Evolutionary conservation across 92 coral and sea anemone species (phyloP).

Genomic region (Palythoa caribaeorum): DNA sequence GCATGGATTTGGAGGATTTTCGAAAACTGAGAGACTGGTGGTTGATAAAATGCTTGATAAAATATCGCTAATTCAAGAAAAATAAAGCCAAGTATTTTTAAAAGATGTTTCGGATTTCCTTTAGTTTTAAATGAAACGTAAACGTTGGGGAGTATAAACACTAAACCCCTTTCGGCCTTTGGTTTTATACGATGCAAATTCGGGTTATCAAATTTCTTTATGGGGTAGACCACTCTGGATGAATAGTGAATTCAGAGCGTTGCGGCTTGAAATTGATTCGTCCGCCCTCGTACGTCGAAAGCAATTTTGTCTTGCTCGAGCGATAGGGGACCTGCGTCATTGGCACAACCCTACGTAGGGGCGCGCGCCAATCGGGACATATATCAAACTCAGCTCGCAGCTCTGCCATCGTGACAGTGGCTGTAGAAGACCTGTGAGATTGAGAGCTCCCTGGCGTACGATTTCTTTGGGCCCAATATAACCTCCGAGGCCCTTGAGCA

Average conservation of each 20-base stretch:
- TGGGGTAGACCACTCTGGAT: conserved; percentile 69
- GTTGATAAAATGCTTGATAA: background rate
- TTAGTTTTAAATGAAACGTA: background rate
- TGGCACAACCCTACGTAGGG: conserved; percentile 69
- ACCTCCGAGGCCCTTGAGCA: background rate
- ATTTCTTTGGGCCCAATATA: conserved; percentile 26
- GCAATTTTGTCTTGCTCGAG: conserved; percentile 20
- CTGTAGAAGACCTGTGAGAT: conserved; percentile 18
- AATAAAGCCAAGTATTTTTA: no score
- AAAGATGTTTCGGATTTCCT: background rate
- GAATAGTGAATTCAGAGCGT: conserved; percentile 66
- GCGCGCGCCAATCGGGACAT: conserved; percentile 75
- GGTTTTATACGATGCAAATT: background rate
- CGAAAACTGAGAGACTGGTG: no score
- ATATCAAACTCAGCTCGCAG: conserved; percentile 69
- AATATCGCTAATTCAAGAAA: background rate
- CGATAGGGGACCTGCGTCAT: conserved; percentile 73
- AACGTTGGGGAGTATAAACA: background rate
- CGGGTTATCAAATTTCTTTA: background rate
- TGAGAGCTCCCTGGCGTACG: conserved; percentile 1
- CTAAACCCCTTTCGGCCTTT: background rate
- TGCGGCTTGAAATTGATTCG: conserved; percentile 46
- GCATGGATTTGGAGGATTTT: no score
- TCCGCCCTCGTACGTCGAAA: conserved; percentile 10
- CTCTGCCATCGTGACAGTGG: conserved; percentile 31